These are phyloP conservation scores for Drosophila paracracens DNA, from an alignment of 2,888 invertebrate species.

Conservation along the genomic window DNA sequence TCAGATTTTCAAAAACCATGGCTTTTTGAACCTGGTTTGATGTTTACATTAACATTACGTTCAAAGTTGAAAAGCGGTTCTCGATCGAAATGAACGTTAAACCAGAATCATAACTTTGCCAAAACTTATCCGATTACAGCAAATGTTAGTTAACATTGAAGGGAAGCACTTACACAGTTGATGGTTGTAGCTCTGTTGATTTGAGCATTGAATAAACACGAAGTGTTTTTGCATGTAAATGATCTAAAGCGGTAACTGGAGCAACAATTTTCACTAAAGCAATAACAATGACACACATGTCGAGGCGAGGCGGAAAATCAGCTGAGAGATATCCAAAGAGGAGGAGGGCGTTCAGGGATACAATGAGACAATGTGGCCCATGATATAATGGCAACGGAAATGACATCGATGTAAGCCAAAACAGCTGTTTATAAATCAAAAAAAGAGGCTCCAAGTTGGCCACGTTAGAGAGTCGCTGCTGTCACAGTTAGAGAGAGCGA, in stretches of 20 bases:
- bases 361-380: slow-evolving; percentile 60
- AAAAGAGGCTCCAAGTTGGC: slow-evolving; percentile 53
- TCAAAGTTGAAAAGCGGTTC: background rate
- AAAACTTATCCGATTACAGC: background rate
- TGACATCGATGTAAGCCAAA: slow-evolving; percentile 55
- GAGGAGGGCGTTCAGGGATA: background rate
- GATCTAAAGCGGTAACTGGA: slow-evolving; percentile 43
- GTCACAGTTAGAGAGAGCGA: slow-evolving; percentile 19
- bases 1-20: background rate
- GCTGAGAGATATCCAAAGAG: slow-evolving; percentile 16
- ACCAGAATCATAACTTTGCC: background rate
- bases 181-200: slow-evolving; percentile 1
- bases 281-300: slow-evolving; percentile 47
- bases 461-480: slow-evolving; percentile 41
- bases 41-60: background rate
- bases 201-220: slow-evolving; percentile 14
- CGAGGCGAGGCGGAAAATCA: slow-evolving; percentile 52
- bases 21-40: background rate
- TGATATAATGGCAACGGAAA: slow-evolving; percentile 78
- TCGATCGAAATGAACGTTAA: background rate
- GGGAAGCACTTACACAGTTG: slow-evolving; percentile 2
- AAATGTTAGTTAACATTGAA: slow-evolving; percentile 23
- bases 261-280: slow-evolving; percentile 47
- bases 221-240: slow-evolving; percentile 46
- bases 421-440: slow-evolving; percentile 76